These are phyloP conservation scores for Drosophila eohydei DNA, from an alignment of 2,888 invertebrate genomes.

Conservation along the genomic window DNA sequence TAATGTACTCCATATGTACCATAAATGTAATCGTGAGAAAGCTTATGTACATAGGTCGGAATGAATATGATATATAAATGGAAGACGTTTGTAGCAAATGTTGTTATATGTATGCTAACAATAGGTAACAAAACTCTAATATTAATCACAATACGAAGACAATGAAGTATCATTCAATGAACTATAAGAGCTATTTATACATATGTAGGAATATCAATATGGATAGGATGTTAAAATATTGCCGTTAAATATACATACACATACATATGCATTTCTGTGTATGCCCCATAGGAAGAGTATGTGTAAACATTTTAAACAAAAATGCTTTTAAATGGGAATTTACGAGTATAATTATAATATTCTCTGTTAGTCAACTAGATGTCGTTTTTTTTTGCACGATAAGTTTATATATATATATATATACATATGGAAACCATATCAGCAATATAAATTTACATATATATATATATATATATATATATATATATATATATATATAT, in stretches of 20 bases:
- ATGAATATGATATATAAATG: neutral
- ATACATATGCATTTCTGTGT: conserved; percentile 15
- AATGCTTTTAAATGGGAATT: conserved; percentile 58
- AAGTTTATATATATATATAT: conserved; percentile 43
- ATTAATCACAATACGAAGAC: conserved; percentile 70
- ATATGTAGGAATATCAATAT: conserved; percentile 47
- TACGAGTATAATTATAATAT: conserved; percentile 45
- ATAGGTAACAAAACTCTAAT: conserved; percentile 26
- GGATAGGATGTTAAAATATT: conserved; percentile 55
- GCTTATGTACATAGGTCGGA: conserved; percentile 17
- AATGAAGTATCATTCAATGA: conserved; percentile 78
- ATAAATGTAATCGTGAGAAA: conserved; percentile 10
- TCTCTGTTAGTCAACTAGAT: conserved; percentile 40
- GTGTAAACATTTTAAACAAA: conserved; percentile 34
- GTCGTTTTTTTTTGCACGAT: conserved; percentile 69
- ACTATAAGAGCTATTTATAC: conserved; percentile 67
- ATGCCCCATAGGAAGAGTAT: conserved; percentile 26
- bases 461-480: conserved; percentile 25
- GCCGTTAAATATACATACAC: conserved; percentile 44
- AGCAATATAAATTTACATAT: conserved; percentile 44
- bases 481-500: conserved; percentile 38
- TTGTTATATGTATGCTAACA: conserved; percentile 21
- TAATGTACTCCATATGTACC: conserved; percentile 5
- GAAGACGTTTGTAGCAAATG: conserved; percentile 15
- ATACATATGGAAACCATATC: conserved; percentile 44